Percentiles rank a stretch among this genome's conserved stretches.
Evolutionary conservation across 2,888 invertebrate genomes (phyloP).

Genomic region (Pseudococcus jackbeardsleyi): DNA sequence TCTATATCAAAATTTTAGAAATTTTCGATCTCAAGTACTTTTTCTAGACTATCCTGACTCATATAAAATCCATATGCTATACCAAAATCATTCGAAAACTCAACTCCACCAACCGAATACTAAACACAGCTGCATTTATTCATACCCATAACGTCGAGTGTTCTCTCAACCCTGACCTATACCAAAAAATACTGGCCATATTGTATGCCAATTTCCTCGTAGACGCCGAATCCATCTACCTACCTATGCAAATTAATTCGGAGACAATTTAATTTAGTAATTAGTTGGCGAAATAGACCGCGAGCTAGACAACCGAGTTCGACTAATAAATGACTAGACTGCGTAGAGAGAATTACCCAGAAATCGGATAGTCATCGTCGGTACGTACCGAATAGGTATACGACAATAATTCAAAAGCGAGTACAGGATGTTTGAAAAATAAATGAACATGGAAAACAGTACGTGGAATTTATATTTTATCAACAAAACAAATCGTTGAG

Average conservation of each 20-base stretch:
- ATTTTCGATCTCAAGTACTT: too few species aligned
- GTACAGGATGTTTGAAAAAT: background rate
- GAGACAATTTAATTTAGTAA: conserved; percentile 13
- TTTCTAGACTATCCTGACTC: too few species aligned
- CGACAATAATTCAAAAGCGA: background rate
- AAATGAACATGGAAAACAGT: background rate
- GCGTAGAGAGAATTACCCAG: background rate
- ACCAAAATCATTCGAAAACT: background rate
- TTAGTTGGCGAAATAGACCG: background rate
- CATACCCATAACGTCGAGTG: background rate
- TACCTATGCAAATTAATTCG: background rate
- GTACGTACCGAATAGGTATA: background rate
- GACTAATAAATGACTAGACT: background rate
- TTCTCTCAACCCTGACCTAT: conserved; percentile 26
- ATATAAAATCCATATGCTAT: background rate
- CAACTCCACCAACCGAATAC: background rate
- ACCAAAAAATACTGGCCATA: background rate
- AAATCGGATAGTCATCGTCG: background rate
- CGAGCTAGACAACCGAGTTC: background rate
- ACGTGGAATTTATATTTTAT: too few species aligned
- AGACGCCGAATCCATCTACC: background rate
- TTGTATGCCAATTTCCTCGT: background rate
- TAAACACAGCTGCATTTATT: background rate
- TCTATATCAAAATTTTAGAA: too few species aligned
- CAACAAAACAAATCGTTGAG: too few species aligned